Evolutionary conservation across 2,888 invertebrate species (phyloP).

Genomic region (Eremobia ochroleuca): DNA sequence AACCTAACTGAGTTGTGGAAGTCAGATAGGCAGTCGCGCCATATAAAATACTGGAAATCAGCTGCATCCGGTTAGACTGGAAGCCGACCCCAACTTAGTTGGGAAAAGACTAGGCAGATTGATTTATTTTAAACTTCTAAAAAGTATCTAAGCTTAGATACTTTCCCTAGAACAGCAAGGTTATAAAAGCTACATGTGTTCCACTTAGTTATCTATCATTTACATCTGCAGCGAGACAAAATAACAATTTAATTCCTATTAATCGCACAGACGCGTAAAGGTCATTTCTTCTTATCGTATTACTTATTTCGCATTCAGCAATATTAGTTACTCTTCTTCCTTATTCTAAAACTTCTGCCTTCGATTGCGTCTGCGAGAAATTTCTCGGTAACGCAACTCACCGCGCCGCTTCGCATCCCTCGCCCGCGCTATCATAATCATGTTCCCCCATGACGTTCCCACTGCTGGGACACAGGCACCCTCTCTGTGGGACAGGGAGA

Average conservation of each 20-base stretch:
- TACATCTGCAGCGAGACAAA: conserved; percentile 41
- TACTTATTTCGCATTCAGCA: background rate
- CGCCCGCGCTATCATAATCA: background rate
- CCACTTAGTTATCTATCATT: conserved; percentile 16
- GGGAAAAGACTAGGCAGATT: too few species aligned
- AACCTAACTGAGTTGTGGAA: too few species aligned
- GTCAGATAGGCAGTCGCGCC: too few species aligned
- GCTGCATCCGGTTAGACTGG: too few species aligned
- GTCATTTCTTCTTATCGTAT: conserved; percentile 11
- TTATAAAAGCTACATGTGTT: conserved; percentile 10
- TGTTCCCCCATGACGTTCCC: too few species aligned
- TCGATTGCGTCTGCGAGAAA: background rate
- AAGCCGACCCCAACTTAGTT: too few species aligned
- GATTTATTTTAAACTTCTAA: too few species aligned
- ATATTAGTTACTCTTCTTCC: background rate
- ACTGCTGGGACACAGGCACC: too few species aligned
- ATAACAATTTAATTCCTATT: conserved; percentile 13
- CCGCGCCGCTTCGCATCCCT: background rate
- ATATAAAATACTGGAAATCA: too few species aligned
- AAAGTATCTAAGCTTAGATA: background rate
- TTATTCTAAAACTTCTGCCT: background rate
- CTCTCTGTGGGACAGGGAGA: too few species aligned
- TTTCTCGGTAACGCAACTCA: background rate
- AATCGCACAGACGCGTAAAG: conserved; percentile 3
- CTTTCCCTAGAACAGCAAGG: background rate